Evolutionary conservation across 2,113 vertebrate genomes (phyloP).

Genomic region (Mustela lutreola): DNA sequence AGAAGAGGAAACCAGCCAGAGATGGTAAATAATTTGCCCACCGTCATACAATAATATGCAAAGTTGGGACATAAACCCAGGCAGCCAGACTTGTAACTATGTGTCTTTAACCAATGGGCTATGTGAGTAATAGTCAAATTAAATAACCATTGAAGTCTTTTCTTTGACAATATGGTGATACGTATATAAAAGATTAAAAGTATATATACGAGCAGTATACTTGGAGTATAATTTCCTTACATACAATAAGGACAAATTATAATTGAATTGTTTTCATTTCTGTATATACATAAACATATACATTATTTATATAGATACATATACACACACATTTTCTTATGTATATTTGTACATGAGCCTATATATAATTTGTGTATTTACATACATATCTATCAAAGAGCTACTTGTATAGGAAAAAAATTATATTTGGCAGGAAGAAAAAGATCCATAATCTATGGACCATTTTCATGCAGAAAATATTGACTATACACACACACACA

Average conservation of each 20-base stretch:
- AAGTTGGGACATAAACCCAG: not conserved
- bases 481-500: not conserved
- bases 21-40: not conserved
- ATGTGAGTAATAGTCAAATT: not conserved
- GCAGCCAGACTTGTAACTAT: not conserved
- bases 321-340: not conserved
- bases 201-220: no score
- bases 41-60: not conserved
- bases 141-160: not conserved
- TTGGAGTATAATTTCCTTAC: no score
- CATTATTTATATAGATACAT: not conserved
- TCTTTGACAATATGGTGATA: conserved; percentile 3
- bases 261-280: not conserved
- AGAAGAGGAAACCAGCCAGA: not conserved
- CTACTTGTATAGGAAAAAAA: not conserved
- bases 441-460: not conserved
- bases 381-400: not conserved
- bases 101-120: not conserved
- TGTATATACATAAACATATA: not conserved
- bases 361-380: not conserved
- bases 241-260: not conserved
- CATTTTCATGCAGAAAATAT: conserved; percentile 1
- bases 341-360: not conserved
- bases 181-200: not conserved
- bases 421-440: conserved; percentile 43